Evolutionary conservation across 1,140 invertebrate genomes (phyloP).

Genomic region (Dreissena rostriformis): DNA sequence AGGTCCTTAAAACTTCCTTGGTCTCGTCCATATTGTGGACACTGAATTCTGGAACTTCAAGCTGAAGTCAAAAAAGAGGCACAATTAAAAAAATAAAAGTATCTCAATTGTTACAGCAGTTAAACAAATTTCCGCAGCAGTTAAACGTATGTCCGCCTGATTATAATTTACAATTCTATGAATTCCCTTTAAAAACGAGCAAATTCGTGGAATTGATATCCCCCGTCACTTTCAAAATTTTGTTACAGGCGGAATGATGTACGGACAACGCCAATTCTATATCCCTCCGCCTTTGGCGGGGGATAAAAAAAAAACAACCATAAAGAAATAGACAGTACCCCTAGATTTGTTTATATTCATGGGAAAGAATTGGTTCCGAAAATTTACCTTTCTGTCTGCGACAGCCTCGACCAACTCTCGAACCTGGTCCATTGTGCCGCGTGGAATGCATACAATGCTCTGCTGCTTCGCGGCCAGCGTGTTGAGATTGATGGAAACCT

Average conservation of each 20-base stretch:
- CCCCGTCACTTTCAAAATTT: too few species aligned
- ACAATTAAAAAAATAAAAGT: background rate
- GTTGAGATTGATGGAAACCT: constrained; percentile 90
- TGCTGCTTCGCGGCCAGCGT: constrained; percentile 89
- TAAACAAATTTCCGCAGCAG: too few species aligned
- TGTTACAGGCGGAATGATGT: too few species aligned
- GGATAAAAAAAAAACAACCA: too few species aligned
- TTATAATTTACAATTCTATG: too few species aligned
- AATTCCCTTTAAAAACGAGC: too few species aligned
- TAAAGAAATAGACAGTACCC: background rate
- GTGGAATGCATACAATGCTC: constrained; percentile 89
- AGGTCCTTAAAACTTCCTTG: constrained; percentile 91
- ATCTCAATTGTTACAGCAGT: too few species aligned
- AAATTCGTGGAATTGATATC: too few species aligned
- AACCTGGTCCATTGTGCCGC: constrained; percentile 92
- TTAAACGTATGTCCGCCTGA: too few species aligned
- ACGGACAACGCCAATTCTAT: too few species aligned
- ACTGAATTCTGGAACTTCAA: constrained; percentile 91
- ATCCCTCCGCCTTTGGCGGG: too few species aligned
- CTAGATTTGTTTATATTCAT: background rate
- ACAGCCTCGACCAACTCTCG: constrained; percentile 90
- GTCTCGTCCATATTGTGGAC: constrained; percentile 94
- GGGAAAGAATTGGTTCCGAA: background rate
- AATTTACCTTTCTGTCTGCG: constrained; percentile 86
- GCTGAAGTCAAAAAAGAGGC: constrained; percentile 82